Conservation (phyloP, 2,797 vertebrate genomes). For the Artibeus lituratus region DNA sequence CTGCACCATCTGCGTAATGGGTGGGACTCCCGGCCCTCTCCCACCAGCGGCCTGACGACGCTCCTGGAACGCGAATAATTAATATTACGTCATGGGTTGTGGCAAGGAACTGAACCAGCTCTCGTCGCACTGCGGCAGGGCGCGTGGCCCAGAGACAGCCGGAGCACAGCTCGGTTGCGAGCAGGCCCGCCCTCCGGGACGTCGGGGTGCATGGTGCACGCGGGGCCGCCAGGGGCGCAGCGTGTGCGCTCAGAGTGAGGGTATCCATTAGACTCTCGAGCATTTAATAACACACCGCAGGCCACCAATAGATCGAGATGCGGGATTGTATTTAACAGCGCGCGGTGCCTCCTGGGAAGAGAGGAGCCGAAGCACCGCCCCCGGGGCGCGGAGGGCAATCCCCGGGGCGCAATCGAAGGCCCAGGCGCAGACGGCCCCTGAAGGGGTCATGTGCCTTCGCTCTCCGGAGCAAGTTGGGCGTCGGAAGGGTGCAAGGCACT, state of each 20-base stretch:
- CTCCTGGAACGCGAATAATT: neutral
- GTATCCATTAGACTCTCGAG: accelerated
- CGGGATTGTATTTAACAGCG: neutral
- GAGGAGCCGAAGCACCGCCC: neutral
- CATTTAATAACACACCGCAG: neutral
- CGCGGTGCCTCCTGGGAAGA: neutral
- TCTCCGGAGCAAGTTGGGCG: neutral
- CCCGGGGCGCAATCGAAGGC: accelerated
- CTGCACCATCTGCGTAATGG: neutral
- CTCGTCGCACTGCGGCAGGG: neutral
- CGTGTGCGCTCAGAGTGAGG: neutral
- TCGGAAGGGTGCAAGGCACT: neutral
- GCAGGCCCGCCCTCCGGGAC: neutral
- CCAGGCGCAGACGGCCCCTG: accelerated
- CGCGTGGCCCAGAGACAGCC: neutral
- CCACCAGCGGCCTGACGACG: neutral
- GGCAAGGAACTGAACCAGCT: neutral
- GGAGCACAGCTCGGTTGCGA: accelerated
- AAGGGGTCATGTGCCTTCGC: neutral
- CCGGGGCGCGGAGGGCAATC: accelerated
- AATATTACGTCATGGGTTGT: neutral
- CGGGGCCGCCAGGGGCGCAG: neutral
- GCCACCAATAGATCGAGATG: neutral
- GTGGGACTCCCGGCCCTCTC: neutral
- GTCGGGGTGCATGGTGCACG: neutral